These are phyloP conservation scores for Cydia pomonella DNA, from an alignment of 1,140 invertebrate genomes.

Conservation along the genomic window DNA sequence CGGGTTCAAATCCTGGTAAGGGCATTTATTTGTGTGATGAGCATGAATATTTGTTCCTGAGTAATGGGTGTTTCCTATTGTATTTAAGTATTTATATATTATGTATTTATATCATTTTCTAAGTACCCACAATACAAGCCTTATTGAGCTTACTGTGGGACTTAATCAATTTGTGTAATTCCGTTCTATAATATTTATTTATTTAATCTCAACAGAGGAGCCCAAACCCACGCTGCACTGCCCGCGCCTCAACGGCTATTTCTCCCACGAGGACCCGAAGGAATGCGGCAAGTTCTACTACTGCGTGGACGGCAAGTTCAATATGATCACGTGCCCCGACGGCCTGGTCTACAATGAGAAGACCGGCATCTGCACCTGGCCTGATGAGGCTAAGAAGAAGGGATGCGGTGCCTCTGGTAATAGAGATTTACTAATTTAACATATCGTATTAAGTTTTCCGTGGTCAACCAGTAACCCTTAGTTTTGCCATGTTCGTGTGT, in stretches of 20 bases:
- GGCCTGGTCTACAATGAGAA: constrained; percentile 94
- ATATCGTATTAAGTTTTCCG: too few species aligned
- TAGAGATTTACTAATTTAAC: constrained; percentile 32
- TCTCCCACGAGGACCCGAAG: constrained; percentile 88
- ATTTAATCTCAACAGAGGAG: constrained; percentile 83
- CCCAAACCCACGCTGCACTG: constrained; percentile 89
- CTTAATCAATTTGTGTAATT: too few species aligned
- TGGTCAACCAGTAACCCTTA: background rate
- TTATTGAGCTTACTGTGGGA: too few species aligned
- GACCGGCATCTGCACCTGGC: constrained; percentile 95
- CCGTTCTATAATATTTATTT: too few species aligned
- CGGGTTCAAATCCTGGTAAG: too few species aligned
- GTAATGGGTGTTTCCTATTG: too few species aligned
- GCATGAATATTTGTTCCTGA: too few species aligned
- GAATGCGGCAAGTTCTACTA: constrained; percentile 95
- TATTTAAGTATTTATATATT: too few species aligned
- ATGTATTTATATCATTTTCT: too few species aligned
- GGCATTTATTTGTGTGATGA: too few species aligned
- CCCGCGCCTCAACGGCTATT: constrained; percentile 92
- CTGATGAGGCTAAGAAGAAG: constrained; percentile 92
- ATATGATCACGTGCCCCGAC: constrained; percentile 93
- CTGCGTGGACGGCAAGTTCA: constrained; percentile 94
- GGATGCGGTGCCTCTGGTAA: constrained; percentile 89
- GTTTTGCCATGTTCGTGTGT: too few species aligned
- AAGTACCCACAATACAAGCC: too few species aligned